These are phyloP conservation scores for Anneissia japonica DNA, from an alignment of 35 echinoderm and acorn worm species.

Conservation along the genomic window DNA sequence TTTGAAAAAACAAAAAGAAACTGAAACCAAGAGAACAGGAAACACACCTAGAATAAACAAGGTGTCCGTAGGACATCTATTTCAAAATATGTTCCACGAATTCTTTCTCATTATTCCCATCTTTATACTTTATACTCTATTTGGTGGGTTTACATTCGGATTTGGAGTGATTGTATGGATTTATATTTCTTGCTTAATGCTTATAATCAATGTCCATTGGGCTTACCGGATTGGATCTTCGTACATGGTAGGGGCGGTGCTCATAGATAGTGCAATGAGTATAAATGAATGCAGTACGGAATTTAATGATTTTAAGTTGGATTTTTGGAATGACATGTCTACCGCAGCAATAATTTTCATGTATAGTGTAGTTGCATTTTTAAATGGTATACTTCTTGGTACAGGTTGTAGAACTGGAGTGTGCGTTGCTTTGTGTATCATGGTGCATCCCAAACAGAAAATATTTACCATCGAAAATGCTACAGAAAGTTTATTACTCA, in stretches of 20 bases:
- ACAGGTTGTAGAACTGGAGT: neutral
- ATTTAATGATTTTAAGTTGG: neutral
- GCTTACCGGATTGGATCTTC: neutral
- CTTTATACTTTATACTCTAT: neutral
- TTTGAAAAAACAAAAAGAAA: neutral
- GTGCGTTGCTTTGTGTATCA: neutral
- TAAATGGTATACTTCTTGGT: neutral
- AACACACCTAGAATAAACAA: too few species aligned
- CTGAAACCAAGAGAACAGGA: too few species aligned
- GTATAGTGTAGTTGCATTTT: neutral
- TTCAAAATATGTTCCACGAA: neutral
- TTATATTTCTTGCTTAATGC: neutral
- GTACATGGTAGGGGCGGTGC: neutral
- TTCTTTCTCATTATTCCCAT: neutral
- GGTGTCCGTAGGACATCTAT: neutral
- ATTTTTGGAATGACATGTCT: neutral
- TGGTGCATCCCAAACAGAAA: neutral
- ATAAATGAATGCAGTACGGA: neutral
- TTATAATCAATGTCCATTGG: neutral
- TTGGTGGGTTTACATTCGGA: neutral
- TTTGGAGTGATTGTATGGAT: neutral
- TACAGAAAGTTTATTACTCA: neutral
- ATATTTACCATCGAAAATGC: neutral
- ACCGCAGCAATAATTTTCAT: neutral
- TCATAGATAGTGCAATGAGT: neutral